Evolutionary conservation across 2,113 vertebrate genomes (phyloP).

Genomic region (Psittacus erithacus): DNA sequence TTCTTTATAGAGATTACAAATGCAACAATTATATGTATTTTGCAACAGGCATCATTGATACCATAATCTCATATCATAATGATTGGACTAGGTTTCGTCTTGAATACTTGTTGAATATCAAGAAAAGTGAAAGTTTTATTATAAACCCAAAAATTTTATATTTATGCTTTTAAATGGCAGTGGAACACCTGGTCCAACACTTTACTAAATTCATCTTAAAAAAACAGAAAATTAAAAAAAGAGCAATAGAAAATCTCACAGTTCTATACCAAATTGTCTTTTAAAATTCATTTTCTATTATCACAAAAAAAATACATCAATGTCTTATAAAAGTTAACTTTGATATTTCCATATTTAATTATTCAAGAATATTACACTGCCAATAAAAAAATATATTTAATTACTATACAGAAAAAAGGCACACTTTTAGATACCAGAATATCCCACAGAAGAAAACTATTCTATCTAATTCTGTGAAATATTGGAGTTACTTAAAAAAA

Average conservation of each 20-base stretch:
- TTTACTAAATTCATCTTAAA: not conserved
- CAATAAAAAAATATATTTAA: not conserved
- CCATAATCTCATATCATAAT: not conserved
- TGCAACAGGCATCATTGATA: not conserved
- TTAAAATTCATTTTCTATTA: not conserved
- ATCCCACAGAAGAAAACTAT: not conserved
- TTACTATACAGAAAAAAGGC: not conserved
- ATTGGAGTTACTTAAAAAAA: not conserved
- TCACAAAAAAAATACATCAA: not conserved
- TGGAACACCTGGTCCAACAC: not conserved
- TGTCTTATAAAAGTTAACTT: not conserved
- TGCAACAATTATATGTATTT: not conserved
- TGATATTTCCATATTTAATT: not conserved
- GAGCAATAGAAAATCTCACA: not conserved
- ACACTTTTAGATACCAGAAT: not conserved
- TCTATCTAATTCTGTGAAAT: not conserved
- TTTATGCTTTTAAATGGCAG: not conserved
- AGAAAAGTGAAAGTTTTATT: not conserved
- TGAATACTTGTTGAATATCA: not conserved
- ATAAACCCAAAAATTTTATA: not conserved
- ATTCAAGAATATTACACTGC: not conserved
- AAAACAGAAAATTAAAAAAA: not conserved
- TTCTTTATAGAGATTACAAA: not conserved
- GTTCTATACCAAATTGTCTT: not conserved
- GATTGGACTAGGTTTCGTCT: not conserved